phyloP scores from a whole-genome alignment of 2,113 vertebrate species.

The Chlorocebus sabaeus region DNA sequence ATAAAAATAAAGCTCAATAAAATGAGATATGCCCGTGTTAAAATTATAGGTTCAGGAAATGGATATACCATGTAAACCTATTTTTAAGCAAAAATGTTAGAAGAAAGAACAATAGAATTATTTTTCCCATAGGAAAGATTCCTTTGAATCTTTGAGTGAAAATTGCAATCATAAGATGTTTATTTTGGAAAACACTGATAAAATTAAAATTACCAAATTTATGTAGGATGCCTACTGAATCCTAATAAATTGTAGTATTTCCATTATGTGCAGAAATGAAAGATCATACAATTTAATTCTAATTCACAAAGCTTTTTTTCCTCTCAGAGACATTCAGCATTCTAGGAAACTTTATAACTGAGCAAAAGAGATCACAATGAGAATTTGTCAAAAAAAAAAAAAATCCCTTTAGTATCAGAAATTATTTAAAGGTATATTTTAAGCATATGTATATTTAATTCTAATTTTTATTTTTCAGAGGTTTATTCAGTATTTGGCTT shows the following conservation, averaged over 20 bases:
- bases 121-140: not conserved
- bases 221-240: not conserved
- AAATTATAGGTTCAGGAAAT: not conserved
- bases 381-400: not conserved
- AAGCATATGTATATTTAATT: not conserved
- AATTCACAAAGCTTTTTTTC: not conserved
- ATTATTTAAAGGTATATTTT: not conserved
- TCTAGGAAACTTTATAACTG: not conserved
- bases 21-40: not conserved
- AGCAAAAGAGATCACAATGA: not conserved
- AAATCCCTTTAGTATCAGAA: not conserved
- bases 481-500: conserved; percentile 99
- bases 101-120: not conserved
- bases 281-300: not conserved
- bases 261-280: not conserved
- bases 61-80: not conserved
- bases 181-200: conserved; percentile 46
- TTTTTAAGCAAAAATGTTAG: not conserved
- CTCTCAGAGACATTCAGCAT: not conserved
- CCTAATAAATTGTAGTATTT: conserved; percentile 15
- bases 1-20: not conserved
- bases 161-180: conserved; percentile 31
- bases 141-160: not conserved
- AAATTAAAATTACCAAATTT: conserved; percentile 5
- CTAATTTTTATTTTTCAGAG: conserved; percentile 85